Base-by-base conservation (phyloP, 2,797 vertebrate genomes). In the Fundulus diaphanus region DNA sequence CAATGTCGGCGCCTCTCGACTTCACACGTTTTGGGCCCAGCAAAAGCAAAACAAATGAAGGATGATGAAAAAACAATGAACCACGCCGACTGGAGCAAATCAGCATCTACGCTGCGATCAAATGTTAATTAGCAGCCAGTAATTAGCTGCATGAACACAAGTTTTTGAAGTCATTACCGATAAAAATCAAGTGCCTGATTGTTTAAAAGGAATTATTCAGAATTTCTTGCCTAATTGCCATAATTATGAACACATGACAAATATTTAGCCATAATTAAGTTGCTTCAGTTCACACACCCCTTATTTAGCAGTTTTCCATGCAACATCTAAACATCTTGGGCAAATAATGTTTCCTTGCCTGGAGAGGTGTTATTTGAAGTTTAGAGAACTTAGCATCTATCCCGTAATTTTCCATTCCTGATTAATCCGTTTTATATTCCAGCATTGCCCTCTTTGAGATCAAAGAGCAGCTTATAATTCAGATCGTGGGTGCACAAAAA, bases 61-160 rank as follows among this genome's bases (percentile, higher is more conserved):
- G 12, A 42, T 44, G n/a, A 35, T n/a, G 6, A 44, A 13, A 57
- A 24, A 49, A 16, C 20, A 72, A 37, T 12, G 4, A 56, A 35
- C 31, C 15, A n/a, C 24, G n/a, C n/a, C 59, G 22, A 73, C 22
- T 18, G 13, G 29, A 61, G 54, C 44, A 37, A 48, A 59, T 72
- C 31, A n/a, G 15, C 6, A 35, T 72, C 24, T 61, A 29, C 7
- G 13, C 22, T n/a, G 48, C 0, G 18, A 61, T 61, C 49, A 35
- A 52, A 69, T 57, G 18, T 61, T 61, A 72, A 72, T 48, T 61
- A 61, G 9, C 37, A 31, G 54, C 16, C 31, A 57, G 22, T 72
- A 44, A 29, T 72, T 72, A 46, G 42, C 29, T 31, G 40, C 40
- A 31, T 20, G 27, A 57, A 72, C 52, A 72, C 70, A 72, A 57